phyloP scores from a whole-genome alignment of 2,113 vertebrate species.

The Odocoileus virginianus region DNA sequence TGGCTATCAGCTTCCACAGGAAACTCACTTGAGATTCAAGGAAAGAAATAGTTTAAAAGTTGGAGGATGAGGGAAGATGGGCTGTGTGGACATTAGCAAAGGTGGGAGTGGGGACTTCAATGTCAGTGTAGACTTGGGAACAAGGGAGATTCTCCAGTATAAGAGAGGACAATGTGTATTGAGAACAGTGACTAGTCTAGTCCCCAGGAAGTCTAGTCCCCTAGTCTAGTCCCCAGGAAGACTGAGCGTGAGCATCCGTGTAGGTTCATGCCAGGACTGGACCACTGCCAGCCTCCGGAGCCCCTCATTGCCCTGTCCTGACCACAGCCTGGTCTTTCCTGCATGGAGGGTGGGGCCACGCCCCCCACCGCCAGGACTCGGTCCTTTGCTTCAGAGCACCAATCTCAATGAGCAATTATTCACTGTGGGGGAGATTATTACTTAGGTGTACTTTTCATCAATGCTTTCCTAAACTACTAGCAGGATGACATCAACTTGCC shows the following conservation, averaged over 20 bases:
- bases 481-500: not conserved
- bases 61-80: rapidly evolving
- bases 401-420: rapidly evolving
- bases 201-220: not conserved
- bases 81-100: not conserved
- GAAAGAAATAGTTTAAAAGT: not conserved
- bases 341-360: rapidly evolving
- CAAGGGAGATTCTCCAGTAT: not conserved
- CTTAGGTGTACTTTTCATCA: not conserved
- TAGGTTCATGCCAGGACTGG: rapidly evolving
- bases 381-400: too few species aligned
- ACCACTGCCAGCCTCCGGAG: rapidly evolving
- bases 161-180: not conserved
- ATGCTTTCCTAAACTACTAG: not conserved
- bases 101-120: not conserved
- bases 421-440: not conserved
- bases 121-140: not conserved
- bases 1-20: rapidly evolving
- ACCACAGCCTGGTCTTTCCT: rapidly evolving
- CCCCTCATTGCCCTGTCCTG: rapidly evolving
- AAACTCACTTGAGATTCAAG: not conserved
- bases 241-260: rapidly evolving
- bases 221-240: not conserved
- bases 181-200: not conserved
- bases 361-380: rapidly evolving